Conservation (phyloP, 2,888 invertebrate species). For the Ischnura elegans region DNA sequence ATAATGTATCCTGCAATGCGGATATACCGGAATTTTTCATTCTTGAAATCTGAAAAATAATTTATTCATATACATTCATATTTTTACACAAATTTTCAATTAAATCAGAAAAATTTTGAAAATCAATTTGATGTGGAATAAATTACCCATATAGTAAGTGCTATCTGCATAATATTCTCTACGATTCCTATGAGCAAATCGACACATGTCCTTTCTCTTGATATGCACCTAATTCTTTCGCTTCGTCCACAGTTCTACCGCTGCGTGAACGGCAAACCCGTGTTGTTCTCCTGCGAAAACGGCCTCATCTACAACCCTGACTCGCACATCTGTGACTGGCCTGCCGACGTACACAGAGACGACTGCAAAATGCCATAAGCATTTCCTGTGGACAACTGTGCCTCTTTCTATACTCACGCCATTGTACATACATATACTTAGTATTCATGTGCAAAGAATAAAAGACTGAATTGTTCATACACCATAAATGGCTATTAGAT, state of each 20-base stretch:
- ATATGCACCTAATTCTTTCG: conserved; percentile 69
- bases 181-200: too few relatives aligned
- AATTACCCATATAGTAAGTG: too few relatives aligned
- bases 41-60: too few relatives aligned
- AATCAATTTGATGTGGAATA: too few relatives aligned
- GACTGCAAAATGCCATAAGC: conserved; percentile 68
- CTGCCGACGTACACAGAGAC: conserved; percentile 77
- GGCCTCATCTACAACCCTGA: conserved; percentile 88
- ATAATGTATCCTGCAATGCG: too few relatives aligned
- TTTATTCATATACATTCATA: too few relatives aligned
- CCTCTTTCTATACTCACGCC: not conserved
- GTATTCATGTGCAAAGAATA: not conserved
- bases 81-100: too few relatives aligned
- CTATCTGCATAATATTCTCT: too few relatives aligned
- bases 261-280: conserved; percentile 88
- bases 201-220: too few relatives aligned
- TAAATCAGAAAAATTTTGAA: too few relatives aligned
- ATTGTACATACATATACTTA: not conserved
- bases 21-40: too few relatives aligned
- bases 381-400: not conserved
- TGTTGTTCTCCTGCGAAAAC: conserved; percentile 86
- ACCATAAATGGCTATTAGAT: not conserved
- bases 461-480: not conserved
- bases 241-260: conserved; percentile 89
- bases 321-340: conserved; percentile 90